Evolutionary conservation across 2,113 vertebrate genomes (phyloP), one percentile per base, ranked within the genome.

Genomic region (Pterocles orientalis): DNA sequence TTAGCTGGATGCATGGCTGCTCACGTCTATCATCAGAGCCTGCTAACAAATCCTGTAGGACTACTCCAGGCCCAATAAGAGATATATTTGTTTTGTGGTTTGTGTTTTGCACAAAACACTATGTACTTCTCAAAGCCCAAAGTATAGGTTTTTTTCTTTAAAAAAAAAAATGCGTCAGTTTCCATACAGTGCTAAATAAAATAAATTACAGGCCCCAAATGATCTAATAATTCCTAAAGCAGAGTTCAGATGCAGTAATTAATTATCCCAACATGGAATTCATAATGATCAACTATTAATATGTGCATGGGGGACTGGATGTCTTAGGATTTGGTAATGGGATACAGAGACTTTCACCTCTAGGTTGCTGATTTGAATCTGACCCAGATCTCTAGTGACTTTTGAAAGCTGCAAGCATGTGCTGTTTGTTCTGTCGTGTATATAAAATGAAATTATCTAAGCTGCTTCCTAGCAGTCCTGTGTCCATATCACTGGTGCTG

Each of bases 241-340:
- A 96, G 94, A 96, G 95, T 95, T 94, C 93, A 96, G 92, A 90
- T 95, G 93, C 29, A 5, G 81, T 92, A 97, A 95, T 90, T 91
- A 94, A 93, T 93, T 97, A 97, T 95, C 82, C 90, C 94, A 97
- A 96, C 90, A 83, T 91, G 96, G 95, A 95, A 96, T 96, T 94
- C 86, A 89, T 92, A 94, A 97, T 91, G 90, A 95, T 94, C 96
- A 91, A 86, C 81, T 87, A 94, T 96, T 97, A 97, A 97, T 95
- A 94, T 89, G 95, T 97, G 94, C 96, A 91, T 94, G 77, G 91
- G 96, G 95, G 96, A 96, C 93, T 94, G 82, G 87, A 96, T 95
- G 96, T 97, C 95, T 97, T 93, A 92, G 95, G 96, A 94, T 97
- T 96, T 97, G 88, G 96, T 96, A 97, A 97, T 97, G 94, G 94